A percentile compares a stretch with the other conserved stretches of the same genome.
phyloP scores from a whole-genome alignment of 2,797 vertebrate species.

The Muscicapa striata region DNA sequence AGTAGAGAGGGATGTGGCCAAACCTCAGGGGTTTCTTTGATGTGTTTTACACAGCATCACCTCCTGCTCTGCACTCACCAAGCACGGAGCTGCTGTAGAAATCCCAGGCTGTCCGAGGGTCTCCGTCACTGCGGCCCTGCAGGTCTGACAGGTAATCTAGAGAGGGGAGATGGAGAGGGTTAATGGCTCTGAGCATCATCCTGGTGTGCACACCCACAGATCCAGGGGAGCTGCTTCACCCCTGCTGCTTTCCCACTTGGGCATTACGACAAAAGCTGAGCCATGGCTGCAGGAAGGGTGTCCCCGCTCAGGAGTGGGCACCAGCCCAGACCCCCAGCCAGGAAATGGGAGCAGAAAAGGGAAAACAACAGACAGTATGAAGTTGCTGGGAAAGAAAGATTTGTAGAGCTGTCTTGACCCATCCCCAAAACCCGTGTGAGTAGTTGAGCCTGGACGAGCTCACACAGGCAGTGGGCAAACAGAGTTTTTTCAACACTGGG shows the following conservation, averaged over 20 bases:
- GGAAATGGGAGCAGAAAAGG: background rate
- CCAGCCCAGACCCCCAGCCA: background rate
- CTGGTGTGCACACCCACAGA: background rate
- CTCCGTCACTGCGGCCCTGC: slow-evolving; percentile 87
- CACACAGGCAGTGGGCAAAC: background rate
- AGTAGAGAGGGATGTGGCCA: background rate
- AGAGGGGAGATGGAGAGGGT: background rate
- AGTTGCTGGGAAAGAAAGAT: background rate
- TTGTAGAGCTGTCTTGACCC: background rate
- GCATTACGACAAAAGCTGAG: background rate
- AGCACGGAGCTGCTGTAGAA: slow-evolving; percentile 95
- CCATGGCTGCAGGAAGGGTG: background rate
- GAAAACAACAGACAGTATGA: background rate
- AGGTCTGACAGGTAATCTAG: slow-evolving; percentile 94
- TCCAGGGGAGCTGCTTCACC: background rate
- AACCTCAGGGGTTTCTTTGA: rapidly evolving
- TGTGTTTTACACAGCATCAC: rapidly evolving
- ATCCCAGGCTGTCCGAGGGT: slow-evolving; percentile 89
- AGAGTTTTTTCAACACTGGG: background rate
- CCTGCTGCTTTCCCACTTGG: background rate
- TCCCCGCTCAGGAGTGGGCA: background rate
- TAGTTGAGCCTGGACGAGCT: background rate
- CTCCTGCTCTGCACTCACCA: slow-evolving; percentile 80
- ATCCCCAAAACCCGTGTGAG: background rate
- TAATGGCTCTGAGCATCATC: background rate